Percentiles rank a stretch among this genome's conserved stretches.
These are phyloP conservation scores for Aplodontia rufa DNA, from an alignment of 2,113 vertebrate genomes.

Conservation along the genomic window DNA sequence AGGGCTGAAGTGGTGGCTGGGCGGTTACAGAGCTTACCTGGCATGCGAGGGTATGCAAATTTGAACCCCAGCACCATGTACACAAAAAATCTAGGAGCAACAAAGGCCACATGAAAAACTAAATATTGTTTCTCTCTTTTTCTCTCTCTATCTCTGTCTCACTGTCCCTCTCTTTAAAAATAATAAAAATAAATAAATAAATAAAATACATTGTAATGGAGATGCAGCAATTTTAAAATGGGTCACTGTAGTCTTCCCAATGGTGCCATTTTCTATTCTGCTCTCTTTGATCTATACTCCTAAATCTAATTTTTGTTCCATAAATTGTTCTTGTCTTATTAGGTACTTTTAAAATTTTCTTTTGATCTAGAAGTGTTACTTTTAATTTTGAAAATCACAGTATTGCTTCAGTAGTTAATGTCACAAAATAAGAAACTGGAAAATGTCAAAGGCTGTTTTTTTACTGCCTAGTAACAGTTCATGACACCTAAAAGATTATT, in stretches of 20 bases:
- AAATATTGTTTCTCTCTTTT: too few species aligned
- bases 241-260: background rate
- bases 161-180: too few species aligned
- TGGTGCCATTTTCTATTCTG: background rate
- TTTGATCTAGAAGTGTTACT: background rate
- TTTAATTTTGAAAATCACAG: constrained; percentile 54
- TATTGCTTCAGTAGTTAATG: background rate
- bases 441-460: constrained; percentile 35
- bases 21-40: too few species aligned
- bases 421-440: background rate
- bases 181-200: too few species aligned
- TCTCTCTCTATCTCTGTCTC: too few species aligned
- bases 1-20: too few species aligned
- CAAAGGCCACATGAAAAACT: too few species aligned
- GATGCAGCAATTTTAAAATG: background rate
- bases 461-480: background rate
- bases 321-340: background rate
- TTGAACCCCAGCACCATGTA: too few species aligned
- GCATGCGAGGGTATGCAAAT: too few species aligned
- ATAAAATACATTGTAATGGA: constrained; percentile 29
- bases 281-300: background rate
- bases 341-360: background rate
- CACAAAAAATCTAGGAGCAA: too few species aligned
- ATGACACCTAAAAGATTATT: constrained; percentile 34
- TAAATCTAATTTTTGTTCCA: background rate